Evolutionary conservation across 2,888 invertebrate genomes (phyloP), one percentile per base, ranked within the genome.

Genomic region (Anthophora plumipes): DNA sequence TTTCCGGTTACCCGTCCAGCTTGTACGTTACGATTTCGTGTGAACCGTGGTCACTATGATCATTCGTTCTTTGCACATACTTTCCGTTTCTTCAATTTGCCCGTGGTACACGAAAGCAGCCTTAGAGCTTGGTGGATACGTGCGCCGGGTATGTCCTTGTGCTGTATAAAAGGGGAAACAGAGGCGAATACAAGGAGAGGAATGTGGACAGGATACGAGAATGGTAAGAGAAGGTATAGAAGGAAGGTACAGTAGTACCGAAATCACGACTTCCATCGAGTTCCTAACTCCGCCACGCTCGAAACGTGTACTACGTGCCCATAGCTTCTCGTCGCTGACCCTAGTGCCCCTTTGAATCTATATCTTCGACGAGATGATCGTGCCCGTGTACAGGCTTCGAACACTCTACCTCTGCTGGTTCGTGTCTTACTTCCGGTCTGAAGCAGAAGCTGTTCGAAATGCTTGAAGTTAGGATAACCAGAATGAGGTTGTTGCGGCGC

Each of bases 241-340:
- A n/a, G n/a, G n/a, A n/a, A n/a, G n/a, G n/a, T n/a, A n/a, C n/a
- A n/a, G n/a, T 66, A 59, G 46, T 64, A 68, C 61, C 80, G 75
- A 87, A 87, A 87, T 85, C 87, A 87, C 82, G 67, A 80, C 68
- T 78, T 82, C 83, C 80, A 82, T 87, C 88, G 70, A 64, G 72
- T 77, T 84, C 80, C 86, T 79, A 75, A 76, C 78, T 77, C 57
- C 72, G 61, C 52, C 59, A 67, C 74, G 77, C 77, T 83, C 71
- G 81, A 75, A 78, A 74, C 80, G 79, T 68, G 80, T 80, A 86
- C 86, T 80, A 86, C 86, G 83, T 84, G 82, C 67, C 63, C 71
- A 59, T 82, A 80, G 80, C 80, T 85, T 79, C 75, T 69, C 79
- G 77, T 77, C 67, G 59, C 48, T 67, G 71, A 80, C 77, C 74